A percentile compares a stretch with the other conserved stretches of the same genome.
Evolutionary conservation across 2,113 vertebrate species (phyloP).

Genomic region (Manacus vitellinus): DNA sequence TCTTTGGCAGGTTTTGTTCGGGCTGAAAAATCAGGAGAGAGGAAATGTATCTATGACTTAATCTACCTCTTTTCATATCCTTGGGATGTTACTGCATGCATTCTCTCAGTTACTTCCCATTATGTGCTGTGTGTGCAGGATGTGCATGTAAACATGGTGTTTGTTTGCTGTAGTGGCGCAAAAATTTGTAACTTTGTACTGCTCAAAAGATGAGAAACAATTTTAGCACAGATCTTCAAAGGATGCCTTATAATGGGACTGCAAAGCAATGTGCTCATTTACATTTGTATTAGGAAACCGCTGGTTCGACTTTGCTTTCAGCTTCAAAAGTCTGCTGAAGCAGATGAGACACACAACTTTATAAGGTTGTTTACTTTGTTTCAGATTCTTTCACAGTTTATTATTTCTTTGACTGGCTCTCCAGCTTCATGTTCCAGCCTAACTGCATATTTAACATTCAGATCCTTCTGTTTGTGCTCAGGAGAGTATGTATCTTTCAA

Average conservation of each 20-base stretch:
- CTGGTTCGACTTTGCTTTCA: not conserved
- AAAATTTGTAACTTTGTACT: not conserved
- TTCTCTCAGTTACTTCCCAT: not conserved
- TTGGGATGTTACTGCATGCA: not conserved
- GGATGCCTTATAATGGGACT: not conserved
- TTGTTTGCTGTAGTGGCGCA: not conserved
- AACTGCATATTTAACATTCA: conserved; percentile 54
- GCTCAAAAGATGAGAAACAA: not conserved
- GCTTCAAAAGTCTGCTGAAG: not conserved
- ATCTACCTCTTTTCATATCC: not conserved
- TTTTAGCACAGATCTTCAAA: not conserved
- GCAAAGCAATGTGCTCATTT: not conserved
- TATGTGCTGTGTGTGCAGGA: not conserved
- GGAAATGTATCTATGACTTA: not conserved
- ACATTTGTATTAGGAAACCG: not conserved
- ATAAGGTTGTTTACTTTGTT: conserved; percentile 30
- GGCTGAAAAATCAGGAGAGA: not conserved
- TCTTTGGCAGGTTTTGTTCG: not conserved
- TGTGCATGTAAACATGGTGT: not conserved
- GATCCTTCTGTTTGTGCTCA: not conserved
- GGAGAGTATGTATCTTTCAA: not conserved
- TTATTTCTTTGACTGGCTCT: conserved; percentile 42
- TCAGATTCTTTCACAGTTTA: conserved; percentile 47
- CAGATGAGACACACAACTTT: conserved; percentile 1
- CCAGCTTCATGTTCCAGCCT: conserved; percentile 9